Conservation (phyloP, 2,113 vertebrate species). For the Microcebus griseorufus region DNA sequence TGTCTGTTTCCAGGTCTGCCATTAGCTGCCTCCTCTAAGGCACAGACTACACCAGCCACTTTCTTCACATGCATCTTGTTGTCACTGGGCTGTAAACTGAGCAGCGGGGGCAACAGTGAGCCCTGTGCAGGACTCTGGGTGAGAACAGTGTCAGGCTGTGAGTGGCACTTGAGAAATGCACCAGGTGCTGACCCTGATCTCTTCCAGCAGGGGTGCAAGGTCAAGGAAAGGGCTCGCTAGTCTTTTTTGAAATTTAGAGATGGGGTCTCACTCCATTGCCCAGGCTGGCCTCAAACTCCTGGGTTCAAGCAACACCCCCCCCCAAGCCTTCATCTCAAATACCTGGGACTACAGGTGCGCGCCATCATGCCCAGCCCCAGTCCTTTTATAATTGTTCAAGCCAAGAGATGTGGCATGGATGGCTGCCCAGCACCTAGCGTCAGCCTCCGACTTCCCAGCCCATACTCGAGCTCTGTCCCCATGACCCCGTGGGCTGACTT, state of each 20-base stretch:
- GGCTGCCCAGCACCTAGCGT: not conserved
- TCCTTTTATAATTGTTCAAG: not conserved
- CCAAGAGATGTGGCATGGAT: no score
- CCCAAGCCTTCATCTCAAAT: not conserved
- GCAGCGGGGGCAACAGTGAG: not conserved
- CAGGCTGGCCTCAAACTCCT: not conserved
- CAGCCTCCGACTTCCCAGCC: not conserved
- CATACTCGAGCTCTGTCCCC: not conserved
- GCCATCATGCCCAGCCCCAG: not conserved
- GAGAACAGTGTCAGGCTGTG: not conserved
- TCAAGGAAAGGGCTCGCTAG: not conserved
- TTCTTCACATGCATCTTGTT: fast-evolving
- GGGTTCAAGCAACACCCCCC: not conserved
- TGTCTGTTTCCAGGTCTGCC: not conserved
- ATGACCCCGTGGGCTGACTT: not conserved
- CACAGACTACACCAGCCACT: no score
- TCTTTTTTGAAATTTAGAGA: not conserved
- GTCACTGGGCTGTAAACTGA: not conserved
- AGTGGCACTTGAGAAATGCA: fast-evolving
- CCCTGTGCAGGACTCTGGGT: not conserved
- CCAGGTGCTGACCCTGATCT: no score
- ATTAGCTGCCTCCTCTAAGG: not conserved
- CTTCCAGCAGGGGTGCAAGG: not conserved
- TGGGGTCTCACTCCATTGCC: not conserved
- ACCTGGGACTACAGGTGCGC: not conserved